Evolutionary conservation across 2,797 vertebrate genomes (phyloP).

Genomic region (Todus mexicanus): DNA sequence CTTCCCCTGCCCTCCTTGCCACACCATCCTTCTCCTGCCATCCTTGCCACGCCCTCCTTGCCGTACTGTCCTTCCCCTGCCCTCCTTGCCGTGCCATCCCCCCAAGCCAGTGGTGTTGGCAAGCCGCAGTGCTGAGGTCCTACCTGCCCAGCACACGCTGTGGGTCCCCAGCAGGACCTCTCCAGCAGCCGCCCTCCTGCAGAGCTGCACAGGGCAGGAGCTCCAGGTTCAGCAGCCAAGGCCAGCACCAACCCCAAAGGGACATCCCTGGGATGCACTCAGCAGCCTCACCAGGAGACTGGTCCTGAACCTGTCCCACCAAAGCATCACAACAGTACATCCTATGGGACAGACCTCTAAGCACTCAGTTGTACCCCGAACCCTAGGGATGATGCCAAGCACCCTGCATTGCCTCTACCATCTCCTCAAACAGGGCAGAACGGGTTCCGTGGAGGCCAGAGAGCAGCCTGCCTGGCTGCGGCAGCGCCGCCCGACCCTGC

Average conservation of each 20-base stretch:
- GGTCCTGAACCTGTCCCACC: accelerated
- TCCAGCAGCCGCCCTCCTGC: background rate
- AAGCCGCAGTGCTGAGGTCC: background rate
- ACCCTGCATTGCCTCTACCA: background rate
- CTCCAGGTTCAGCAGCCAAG: background rate
- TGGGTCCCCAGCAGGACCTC: background rate
- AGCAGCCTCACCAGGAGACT: accelerated
- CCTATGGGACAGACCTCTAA: background rate
- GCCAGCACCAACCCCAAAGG: background rate
- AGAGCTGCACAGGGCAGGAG: background rate
- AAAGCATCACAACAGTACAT: accelerated
- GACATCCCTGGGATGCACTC: background rate
- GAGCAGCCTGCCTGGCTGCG: background rate
- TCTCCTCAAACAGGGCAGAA: too few relatives aligned
- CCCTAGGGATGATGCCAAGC: background rate
- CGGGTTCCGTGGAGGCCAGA: background rate
- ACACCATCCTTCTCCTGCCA: background rate
- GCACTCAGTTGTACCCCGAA: background rate
- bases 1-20: background rate
- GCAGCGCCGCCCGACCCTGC: background rate
- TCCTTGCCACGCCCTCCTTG: background rate
- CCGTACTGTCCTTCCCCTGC: background rate
- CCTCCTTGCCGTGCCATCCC: background rate
- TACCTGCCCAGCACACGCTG: accelerated
- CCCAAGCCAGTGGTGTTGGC: background rate